Conservation (phyloP, 2,113 vertebrate species). For the Neopipo cinnamomea region DNA sequence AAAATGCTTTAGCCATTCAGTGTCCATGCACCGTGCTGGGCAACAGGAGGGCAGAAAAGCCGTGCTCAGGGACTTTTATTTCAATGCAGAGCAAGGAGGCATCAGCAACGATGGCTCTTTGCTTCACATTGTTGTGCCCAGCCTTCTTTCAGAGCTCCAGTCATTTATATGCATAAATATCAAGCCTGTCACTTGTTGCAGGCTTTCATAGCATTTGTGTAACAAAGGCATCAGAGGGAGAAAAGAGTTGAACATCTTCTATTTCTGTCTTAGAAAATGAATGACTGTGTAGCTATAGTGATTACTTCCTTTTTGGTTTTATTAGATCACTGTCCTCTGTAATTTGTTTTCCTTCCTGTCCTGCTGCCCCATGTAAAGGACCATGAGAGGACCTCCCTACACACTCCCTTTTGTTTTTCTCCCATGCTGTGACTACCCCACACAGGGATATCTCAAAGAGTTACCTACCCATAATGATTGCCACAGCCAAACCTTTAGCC, state of each 20-base stretch:
- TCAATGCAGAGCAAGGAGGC: background rate
- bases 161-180: slow-evolving; percentile 36
- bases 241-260: background rate
- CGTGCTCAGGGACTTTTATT: background rate
- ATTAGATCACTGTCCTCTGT: background rate
- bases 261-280: background rate
- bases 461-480: background rate
- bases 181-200: slow-evolving; percentile 44
- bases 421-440: background rate
- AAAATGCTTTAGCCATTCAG: background rate
- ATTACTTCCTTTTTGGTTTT: slow-evolving; percentile 27
- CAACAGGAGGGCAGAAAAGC: background rate
- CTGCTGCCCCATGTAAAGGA: background rate
- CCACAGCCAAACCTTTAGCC: background rate
- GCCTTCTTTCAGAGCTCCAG: slow-evolving; percentile 37
- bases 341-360: slow-evolving; percentile 33
- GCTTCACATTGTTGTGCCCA: background rate
- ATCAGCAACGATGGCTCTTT: background rate
- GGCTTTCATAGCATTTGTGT: slow-evolving; percentile 39
- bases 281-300: background rate
- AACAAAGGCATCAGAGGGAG: background rate
- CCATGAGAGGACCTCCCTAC: background rate
- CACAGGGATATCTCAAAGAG: background rate
- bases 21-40: background rate
- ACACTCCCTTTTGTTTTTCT: background rate